Evolutionary conservation across 2,888 invertebrate genomes (phyloP).

Genomic region (Crossocerus cetratus): DNA sequence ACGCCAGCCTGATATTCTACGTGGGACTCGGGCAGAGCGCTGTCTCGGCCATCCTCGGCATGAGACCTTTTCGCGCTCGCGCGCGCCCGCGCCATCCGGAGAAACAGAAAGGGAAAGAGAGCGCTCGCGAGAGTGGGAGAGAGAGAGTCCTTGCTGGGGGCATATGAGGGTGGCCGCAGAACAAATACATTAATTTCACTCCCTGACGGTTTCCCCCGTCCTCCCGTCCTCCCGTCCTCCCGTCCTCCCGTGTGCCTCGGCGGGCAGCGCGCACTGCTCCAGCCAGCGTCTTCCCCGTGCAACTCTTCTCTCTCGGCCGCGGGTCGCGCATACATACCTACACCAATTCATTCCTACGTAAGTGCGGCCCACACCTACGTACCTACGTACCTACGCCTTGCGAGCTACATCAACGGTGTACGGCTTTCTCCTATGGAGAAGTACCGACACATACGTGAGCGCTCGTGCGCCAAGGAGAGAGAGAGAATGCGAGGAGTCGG

Average conservation of each 20-base stretch:
- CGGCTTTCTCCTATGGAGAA: not conserved
- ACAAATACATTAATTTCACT: slow-evolving; percentile 76
- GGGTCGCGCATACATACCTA: slow-evolving; percentile 24
- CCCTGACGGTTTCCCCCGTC: slow-evolving; percentile 54
- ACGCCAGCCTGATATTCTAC: slow-evolving; percentile 60
- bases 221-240: no score
- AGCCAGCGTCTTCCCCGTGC: slow-evolving; percentile 11
- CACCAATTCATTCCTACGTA: slow-evolving; percentile 34
- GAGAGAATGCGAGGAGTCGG: not conserved
- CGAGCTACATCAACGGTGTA: not conserved
- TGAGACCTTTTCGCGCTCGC: slow-evolving; percentile 59
- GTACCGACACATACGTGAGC: not conserved
- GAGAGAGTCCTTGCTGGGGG: slow-evolving; percentile 61
- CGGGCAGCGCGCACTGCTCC: slow-evolving; percentile 51
- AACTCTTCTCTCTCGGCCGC: slow-evolving; percentile 21
- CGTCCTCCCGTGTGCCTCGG: slow-evolving; percentile 38
- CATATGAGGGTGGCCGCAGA: slow-evolving; percentile 74
- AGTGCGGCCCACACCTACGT: slow-evolving; percentile 25
- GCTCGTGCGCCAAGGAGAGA: no score
- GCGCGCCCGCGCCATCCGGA: not conserved
- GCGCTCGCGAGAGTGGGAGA: not conserved
- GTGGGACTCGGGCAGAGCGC: slow-evolving; percentile 49
- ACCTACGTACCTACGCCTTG: slow-evolving; percentile 5
- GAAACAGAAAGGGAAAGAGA: not conserved
- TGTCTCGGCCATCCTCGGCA: slow-evolving; percentile 60